phyloP scores from a whole-genome alignment of 2,113 vertebrate genomes.

The Thunnus thynnus region DNA sequence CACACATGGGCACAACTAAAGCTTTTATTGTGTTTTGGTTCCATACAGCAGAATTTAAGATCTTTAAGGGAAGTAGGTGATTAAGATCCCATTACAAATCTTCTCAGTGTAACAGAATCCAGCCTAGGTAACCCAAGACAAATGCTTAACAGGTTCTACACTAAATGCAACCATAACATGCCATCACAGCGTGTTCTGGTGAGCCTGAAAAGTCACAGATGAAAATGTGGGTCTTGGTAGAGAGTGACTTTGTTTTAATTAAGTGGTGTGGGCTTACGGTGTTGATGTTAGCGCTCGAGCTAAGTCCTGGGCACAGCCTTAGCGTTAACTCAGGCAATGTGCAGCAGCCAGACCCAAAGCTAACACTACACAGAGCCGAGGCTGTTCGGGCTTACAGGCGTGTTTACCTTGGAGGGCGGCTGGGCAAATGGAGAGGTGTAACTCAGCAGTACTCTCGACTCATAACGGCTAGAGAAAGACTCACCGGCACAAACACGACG shows the following conservation, averaged over 20 bases:
- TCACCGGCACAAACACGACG: constrained; percentile 8
- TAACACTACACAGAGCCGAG: constrained; percentile 64
- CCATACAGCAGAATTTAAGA: background rate
- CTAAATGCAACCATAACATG: constrained; percentile 13
- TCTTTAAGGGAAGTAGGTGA: constrained; percentile 5
- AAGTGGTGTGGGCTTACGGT: constrained; percentile 39
- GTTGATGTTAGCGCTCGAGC: constrained; percentile 58
- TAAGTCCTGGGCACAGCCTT: constrained; percentile 60
- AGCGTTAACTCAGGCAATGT: constrained; percentile 66
- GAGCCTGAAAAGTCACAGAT: constrained; percentile 33
- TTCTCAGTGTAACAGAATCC: constrained; percentile 1
- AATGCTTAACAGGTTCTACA: background rate
- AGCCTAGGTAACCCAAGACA: constrained; percentile 18
- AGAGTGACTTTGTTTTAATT: constrained; percentile 65
- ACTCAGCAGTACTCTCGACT: constrained; percentile 30
- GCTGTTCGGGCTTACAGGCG: constrained; percentile 58
- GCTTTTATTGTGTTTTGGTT: background rate
- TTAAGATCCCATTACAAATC: constrained; percentile 48
- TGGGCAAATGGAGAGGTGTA: constrained; percentile 33
- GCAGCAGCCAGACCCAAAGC: constrained; percentile 59
- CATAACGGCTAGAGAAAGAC: constrained; percentile 51
- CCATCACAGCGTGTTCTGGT: constrained; percentile 6
- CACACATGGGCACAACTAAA: background rate
- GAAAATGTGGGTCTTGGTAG: constrained; percentile 44
- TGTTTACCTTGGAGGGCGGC: constrained; percentile 66